Base-by-base conservation (phyloP, 2,888 invertebrate genomes). In the Folsomia manolachei region DNA sequence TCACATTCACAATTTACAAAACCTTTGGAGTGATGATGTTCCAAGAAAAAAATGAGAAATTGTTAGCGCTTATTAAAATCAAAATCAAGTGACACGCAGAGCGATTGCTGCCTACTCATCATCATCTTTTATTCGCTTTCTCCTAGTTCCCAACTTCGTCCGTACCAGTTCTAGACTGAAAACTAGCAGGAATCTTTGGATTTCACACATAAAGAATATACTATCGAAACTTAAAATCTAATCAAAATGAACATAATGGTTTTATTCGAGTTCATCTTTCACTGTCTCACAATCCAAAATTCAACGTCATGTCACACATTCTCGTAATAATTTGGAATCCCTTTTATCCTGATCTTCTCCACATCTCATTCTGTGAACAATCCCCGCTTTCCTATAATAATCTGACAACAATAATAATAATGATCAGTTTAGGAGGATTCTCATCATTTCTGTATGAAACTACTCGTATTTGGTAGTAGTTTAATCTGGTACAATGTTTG, bases 181-280 rank as follows among this genome's bases (percentile, higher is more conserved):
- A n/a, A 39, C 39, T 39, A 4, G 39, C 39, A 39, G 39, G 39
- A 39, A 39, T 39, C 39, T 14, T 9, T 9, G 14, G 4, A 39
- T 9, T 39, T 39, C 14, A 39, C 39, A 39, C 7, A 9, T 39
- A 39, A 39, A n/a, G n/a, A n/a, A 39, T 39, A 9, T 39, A 39
- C 39, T 39, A 4, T 39, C 39, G 4, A 4, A 39, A 39, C 39
- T 39, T 39, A 39, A 39, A 14, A 9, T 39, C 39, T 14, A 39
- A 39, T 39, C 39, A 39, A n/a, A 56, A 14, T 56, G 11, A n/a
- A 56, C 56, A n/a, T 14, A 4, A n/a, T 56, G 7, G 56, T 56
- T 56, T 56, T 56, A 56, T 56, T 56, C n/a, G 11, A 56, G 56
- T 64, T 68, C 71, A 73, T 73, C 73, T 73, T 73, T 73, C 73